These are phyloP conservation scores for Phlogophora meticulosa DNA, from an alignment of 2,888 invertebrate species.

Conservation along the genomic window DNA sequence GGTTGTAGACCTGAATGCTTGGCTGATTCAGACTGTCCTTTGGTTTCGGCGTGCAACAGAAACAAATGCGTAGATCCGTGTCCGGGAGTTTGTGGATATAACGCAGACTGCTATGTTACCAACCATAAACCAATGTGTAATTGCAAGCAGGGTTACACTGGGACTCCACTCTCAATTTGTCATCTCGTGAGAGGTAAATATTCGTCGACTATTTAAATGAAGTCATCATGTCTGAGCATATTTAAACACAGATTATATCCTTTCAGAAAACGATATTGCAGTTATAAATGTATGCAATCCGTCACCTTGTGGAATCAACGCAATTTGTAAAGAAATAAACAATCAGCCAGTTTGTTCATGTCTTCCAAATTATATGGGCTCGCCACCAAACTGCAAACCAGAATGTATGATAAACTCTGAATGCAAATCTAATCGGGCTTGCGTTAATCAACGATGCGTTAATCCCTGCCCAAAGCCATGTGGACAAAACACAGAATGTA, in stretches of 20 bases:
- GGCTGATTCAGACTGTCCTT: slow-evolving; percentile 92
- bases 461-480: slow-evolving; percentile 94
- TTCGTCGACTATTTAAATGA: slow-evolving; percentile 15
- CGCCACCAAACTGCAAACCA: slow-evolving; percentile 92
- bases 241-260: slow-evolving; percentile 13
- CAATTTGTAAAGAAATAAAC: slow-evolving; percentile 94
- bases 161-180: slow-evolving; percentile 92
- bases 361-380: slow-evolving; percentile 92
- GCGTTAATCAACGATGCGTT: slow-evolving; percentile 92
- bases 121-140: slow-evolving; percentile 93
- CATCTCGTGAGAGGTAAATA: slow-evolving; percentile 81
- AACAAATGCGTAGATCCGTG: slow-evolving; percentile 93
- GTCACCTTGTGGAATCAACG: slow-evolving; percentile 94
- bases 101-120: slow-evolving; percentile 92
- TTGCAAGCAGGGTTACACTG: slow-evolving; percentile 92
- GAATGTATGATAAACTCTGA: slow-evolving; percentile 93
- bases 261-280: slow-evolving; percentile 80
- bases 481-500: slow-evolving; percentile 93
- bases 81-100: slow-evolving; percentile 93
- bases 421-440: slow-evolving; percentile 92
- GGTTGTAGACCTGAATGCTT: slow-evolving; percentile 93
- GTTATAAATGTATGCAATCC: slow-evolving; percentile 93
- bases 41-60: slow-evolving; percentile 92
- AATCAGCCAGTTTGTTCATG: slow-evolving; percentile 94
- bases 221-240: slow-evolving; percentile 5